A percentile compares a stretch with the other conserved stretches of the same genome.
These are phyloP conservation scores for Centroberyx gerrardi DNA, from an alignment of 2,797 vertebrate genomes.

Conservation along the genomic window DNA sequence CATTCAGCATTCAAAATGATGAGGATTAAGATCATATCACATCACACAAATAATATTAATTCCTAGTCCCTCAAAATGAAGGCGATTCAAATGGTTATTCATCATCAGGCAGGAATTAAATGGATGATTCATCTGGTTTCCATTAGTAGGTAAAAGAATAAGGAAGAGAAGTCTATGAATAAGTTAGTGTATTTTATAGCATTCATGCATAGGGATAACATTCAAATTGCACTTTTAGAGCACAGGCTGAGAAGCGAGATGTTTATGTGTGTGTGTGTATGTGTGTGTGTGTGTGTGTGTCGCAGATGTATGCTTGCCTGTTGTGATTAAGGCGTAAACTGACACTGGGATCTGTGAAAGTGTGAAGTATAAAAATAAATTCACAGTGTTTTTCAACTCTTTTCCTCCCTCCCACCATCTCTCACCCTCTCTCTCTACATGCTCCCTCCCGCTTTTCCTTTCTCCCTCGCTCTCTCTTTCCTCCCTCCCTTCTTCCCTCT, in stretches of 20 bases:
- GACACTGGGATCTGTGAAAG: too few species aligned
- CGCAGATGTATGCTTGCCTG: too few species aligned
- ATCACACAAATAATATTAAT: background rate
- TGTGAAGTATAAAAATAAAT: too few species aligned
- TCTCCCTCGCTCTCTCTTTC: too few species aligned
- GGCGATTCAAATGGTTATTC: background rate
- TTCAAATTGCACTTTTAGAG: slow-evolving; percentile 25
- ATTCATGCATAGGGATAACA: slow-evolving; percentile 9
- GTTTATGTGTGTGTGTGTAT: background rate
- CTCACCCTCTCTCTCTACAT: too few species aligned
- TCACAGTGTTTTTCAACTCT: too few species aligned
- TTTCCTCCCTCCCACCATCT: too few species aligned
- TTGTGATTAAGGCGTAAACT: too few species aligned
- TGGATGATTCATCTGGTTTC: background rate
- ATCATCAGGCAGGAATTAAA: background rate
- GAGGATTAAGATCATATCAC: too few species aligned
- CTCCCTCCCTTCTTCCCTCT: too few species aligned
- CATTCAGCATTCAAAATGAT: too few species aligned
- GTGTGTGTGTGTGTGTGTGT: slow-evolving; percentile 8
- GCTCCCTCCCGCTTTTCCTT: too few species aligned
- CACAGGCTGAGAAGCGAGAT: background rate
- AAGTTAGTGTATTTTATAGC: slow-evolving; percentile 10
- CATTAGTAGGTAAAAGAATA: background rate
- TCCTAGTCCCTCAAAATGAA: background rate
- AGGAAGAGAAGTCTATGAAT: background rate